A percentile compares a stretch with the other conserved stretches of the same genome.
Evolutionary conservation across 2,888 invertebrate genomes (phyloP).

Genomic region (Callimorpha dominula): DNA sequence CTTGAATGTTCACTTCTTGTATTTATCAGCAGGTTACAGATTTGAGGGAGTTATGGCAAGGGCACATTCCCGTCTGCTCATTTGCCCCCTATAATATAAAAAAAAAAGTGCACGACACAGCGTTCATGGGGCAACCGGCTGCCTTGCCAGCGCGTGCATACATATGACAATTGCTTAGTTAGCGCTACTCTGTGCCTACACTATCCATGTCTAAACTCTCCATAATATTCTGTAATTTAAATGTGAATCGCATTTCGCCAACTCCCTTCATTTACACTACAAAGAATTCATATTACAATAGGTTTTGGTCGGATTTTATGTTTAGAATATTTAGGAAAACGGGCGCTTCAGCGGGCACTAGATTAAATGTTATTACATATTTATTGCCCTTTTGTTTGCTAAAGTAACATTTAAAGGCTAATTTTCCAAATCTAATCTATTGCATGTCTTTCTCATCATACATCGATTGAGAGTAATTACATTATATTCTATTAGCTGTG

Average conservation of each 20-base stretch:
- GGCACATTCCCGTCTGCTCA: too few species aligned
- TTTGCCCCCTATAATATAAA: too few species aligned
- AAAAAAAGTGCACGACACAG: too few species aligned
- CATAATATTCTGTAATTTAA: constrained; percentile 54
- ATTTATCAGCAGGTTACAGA: too few species aligned
- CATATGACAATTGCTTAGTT: too few species aligned
- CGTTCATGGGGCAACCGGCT: too few species aligned
- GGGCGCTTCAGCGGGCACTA: constrained; percentile 36
- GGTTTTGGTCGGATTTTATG: constrained; percentile 63
- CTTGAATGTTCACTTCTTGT: too few species aligned
- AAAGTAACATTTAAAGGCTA: background rate
- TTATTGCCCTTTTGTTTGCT: constrained; percentile 44
- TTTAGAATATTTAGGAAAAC: constrained; percentile 52
- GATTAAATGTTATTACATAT: constrained; percentile 52
- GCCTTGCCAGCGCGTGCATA: too few species aligned
- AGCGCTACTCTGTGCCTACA: too few species aligned
- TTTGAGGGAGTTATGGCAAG: too few species aligned
- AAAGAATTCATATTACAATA: constrained; percentile 63
- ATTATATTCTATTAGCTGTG: too few species aligned
- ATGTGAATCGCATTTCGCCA: constrained; percentile 60
- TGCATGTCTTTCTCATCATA: background rate
- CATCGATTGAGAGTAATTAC: too few species aligned
- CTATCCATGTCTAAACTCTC: constrained; percentile 25
- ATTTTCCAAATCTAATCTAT: background rate
- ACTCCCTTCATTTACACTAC: constrained; percentile 64